Conservation (phyloP, 2,113 vertebrate genomes). For the Cottus gobio region DNA sequence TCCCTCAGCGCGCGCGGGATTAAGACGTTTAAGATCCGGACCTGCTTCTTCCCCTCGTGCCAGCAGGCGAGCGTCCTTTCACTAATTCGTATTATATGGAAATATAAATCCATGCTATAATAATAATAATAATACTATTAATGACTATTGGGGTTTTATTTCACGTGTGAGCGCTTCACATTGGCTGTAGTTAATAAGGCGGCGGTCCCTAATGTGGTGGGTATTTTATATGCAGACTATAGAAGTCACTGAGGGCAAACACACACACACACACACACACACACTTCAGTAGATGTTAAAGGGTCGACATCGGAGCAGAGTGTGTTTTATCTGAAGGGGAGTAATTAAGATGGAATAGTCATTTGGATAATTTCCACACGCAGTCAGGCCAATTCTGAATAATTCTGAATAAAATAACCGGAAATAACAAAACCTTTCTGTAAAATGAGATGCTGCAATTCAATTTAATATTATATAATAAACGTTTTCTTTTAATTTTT, state of each 20-base stretch:
- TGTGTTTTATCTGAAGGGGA: conserved; percentile 15
- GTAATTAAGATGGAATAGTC: conserved; percentile 52
- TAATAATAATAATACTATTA: conserved; percentile 87
- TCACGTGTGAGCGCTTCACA: conserved; percentile 89
- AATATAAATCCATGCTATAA: conserved; percentile 89
- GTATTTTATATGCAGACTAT: conserved; percentile 4
- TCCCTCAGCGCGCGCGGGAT: conserved; percentile 88
- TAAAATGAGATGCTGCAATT: no score
- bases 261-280: no score
- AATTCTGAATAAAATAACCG: background rate
- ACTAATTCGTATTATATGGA: conserved; percentile 95
- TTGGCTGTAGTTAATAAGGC: conserved; percentile 90
- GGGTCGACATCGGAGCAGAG: background rate
- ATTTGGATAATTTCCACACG: conserved; percentile 17
- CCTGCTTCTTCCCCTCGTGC: conserved; percentile 72
- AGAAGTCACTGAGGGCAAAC: background rate
- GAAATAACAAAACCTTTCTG: background rate
- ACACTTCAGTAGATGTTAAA: no score
- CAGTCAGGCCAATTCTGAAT: background rate
- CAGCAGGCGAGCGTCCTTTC: conserved; percentile 88
- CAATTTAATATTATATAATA: background rate
- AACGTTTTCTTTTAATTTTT: background rate
- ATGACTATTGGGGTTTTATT: conserved; percentile 94
- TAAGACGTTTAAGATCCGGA: conserved; percentile 83
- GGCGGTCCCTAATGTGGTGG: conserved; percentile 85